Evolutionary conservation across 2,888 invertebrate species (phyloP).

Genomic region (Acronicta aceris): DNA sequence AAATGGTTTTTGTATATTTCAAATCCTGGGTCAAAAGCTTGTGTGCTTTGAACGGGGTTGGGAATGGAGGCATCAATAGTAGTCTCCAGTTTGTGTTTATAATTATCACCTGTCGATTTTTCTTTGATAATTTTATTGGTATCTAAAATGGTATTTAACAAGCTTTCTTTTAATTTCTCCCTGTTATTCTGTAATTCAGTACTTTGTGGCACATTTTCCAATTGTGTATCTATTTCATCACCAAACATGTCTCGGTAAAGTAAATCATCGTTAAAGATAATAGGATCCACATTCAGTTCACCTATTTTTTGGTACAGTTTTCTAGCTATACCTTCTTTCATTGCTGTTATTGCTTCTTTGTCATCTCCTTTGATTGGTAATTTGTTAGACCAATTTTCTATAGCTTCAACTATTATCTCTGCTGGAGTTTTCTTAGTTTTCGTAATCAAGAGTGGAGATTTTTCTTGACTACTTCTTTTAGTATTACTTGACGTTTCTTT

Average conservation of each 20-base stretch:
- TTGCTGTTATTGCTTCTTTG: slow-evolving; percentile 46
- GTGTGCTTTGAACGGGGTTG: slow-evolving; percentile 54
- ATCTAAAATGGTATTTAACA: slow-evolving; percentile 65
- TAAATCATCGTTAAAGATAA: slow-evolving; percentile 63
- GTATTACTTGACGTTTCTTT: not conserved
- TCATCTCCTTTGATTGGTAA: slow-evolving; percentile 64
- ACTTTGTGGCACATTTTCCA: slow-evolving; percentile 63
- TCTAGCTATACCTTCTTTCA: slow-evolving; percentile 65
- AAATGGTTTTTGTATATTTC: slow-evolving; percentile 74
- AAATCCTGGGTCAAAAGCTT: slow-evolving; percentile 68
- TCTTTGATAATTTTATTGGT: slow-evolving; percentile 63
- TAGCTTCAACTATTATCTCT: slow-evolving; percentile 63
- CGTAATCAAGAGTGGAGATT: not conserved
- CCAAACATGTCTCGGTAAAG: slow-evolving; percentile 65
- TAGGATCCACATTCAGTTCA: slow-evolving; percentile 68
- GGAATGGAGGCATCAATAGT: slow-evolving; percentile 71
- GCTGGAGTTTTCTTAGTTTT: slow-evolving; percentile 50
- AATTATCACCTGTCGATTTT: slow-evolving; percentile 66
- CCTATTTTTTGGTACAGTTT: slow-evolving; percentile 71
- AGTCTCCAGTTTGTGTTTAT: slow-evolving; percentile 69
- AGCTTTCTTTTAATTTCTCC: slow-evolving; percentile 58
- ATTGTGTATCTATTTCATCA: slow-evolving; percentile 66
- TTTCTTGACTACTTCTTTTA: not conserved
- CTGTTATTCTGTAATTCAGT: slow-evolving; percentile 57
- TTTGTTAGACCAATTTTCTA: slow-evolving; percentile 72